phyloP scores from a whole-genome alignment of 2,888 invertebrate genomes.

The Drosophila melanosoma region DNA sequence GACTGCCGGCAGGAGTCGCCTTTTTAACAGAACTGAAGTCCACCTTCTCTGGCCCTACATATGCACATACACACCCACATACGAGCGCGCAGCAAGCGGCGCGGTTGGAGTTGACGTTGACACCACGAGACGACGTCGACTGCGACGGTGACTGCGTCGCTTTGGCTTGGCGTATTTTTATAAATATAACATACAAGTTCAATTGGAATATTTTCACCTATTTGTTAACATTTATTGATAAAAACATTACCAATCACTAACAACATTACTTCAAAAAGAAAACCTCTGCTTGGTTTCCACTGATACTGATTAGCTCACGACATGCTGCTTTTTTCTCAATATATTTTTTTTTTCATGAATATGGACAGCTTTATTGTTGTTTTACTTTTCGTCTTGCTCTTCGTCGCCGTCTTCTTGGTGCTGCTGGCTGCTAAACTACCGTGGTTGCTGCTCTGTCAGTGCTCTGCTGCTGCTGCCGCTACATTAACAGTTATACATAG shows the following conservation, averaged over 20 bases:
- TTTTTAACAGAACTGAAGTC: constrained; percentile 29
- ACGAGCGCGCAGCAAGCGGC: constrained; percentile 25
- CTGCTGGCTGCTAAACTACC: constrained; percentile 58
- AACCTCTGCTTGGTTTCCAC: constrained; percentile 43
- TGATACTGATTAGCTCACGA: constrained; percentile 72
- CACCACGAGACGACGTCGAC: constrained; percentile 56
- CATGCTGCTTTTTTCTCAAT: constrained; percentile 55
- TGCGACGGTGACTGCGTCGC: constrained; percentile 27
- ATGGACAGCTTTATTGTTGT: constrained; percentile 63
- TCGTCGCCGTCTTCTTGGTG: constrained; percentile 53
- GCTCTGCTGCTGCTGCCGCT: constrained; percentile 40
- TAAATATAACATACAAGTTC: constrained; percentile 48
- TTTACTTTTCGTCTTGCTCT: constrained; percentile 61
- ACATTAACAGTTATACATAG: constrained; percentile 48
- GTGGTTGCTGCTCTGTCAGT: constrained; percentile 56
- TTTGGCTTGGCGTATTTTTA: constrained; percentile 39
- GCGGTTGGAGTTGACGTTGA: constrained; percentile 58
- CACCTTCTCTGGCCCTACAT: constrained; percentile 41
- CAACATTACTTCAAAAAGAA: constrained; percentile 30
- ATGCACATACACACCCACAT: constrained; percentile 28
- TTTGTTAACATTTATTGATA: constrained; percentile 29
- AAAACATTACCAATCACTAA: constrained; percentile 13
- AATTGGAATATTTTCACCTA: constrained; percentile 32
- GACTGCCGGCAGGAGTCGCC: constrained; percentile 44
- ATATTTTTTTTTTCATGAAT: constrained; percentile 41